Percentiles rank a stretch among this genome's conserved stretches.
Conservation (phyloP, 92 coral and sea anemone genomes). For the Blastomussa wellsi region DNA sequence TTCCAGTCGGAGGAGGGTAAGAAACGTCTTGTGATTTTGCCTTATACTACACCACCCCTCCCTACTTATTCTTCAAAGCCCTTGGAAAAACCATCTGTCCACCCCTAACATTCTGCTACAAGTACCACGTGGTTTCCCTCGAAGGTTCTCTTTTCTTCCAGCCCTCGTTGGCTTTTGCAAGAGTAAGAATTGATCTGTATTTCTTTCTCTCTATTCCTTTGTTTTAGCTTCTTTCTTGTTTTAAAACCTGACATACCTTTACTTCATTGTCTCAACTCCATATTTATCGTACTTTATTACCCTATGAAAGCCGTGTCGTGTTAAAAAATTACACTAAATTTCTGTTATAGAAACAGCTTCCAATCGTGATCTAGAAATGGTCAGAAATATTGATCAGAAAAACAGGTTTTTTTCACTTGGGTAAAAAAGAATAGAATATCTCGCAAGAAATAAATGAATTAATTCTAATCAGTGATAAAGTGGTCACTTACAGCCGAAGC, state of each 20-base stretch:
- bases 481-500: background rate
- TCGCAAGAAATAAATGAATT: background rate
- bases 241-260: slow-evolving; percentile 35
- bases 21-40: background rate
- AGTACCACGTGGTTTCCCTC: slow-evolving; percentile 74
- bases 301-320: background rate
- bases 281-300: background rate
- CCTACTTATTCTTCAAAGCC: slow-evolving; percentile 5
- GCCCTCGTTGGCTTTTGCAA: slow-evolving; percentile 99
- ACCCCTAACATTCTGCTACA: slow-evolving; percentile 57
- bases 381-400: background rate
- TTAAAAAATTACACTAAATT: background rate
- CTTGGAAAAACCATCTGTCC: slow-evolving; percentile 32
- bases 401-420: background rate
- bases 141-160: slow-evolving; percentile 81
- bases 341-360: background rate
- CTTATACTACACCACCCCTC: slow-evolving; percentile 21
- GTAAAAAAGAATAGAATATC: background rate
- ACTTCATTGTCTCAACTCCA: background rate
- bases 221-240: background rate
- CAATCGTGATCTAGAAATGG: background rate
- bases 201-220: background rate
- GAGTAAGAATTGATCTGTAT: slow-evolving; percentile 58
- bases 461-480: background rate
- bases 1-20: background rate